Evolutionary conservation across 2,888 invertebrate species (phyloP).

Genomic region (Drosophila affinis): DNA sequence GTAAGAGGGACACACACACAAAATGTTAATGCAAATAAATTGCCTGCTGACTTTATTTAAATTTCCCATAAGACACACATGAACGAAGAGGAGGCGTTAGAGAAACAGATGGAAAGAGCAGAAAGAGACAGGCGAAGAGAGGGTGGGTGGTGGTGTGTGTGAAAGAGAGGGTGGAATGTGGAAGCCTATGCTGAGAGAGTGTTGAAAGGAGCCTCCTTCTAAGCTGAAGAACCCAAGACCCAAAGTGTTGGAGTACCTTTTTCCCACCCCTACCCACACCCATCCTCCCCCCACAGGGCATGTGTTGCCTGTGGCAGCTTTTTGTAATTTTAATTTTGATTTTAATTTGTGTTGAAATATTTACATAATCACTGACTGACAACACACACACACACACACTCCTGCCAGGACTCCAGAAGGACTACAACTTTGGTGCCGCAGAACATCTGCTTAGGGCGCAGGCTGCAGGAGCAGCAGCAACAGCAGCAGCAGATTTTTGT

Average conservation of each 20-base stretch:
- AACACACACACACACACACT: conserved; percentile 42
- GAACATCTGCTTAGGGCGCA: conserved; percentile 40
- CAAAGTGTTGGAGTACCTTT: conserved; percentile 59
- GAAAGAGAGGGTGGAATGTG: not conserved
- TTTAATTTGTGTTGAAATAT: conserved; percentile 82
- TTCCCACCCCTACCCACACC: not conserved
- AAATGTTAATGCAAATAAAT: conserved; percentile 78
- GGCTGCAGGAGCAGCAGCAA: conserved; percentile 46
- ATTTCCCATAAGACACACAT: conserved; percentile 76
- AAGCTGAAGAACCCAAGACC: conserved; percentile 54
- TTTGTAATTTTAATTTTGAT: conserved; percentile 82
- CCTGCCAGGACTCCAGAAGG: conserved; percentile 8
- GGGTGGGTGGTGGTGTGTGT: not conserved
- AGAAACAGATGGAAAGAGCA: conserved; percentile 9
- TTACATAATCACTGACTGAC: conserved; percentile 82
- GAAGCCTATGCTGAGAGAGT: conserved; percentile 15
- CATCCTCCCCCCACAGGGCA: conserved; percentile 20
- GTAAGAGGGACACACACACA: conserved; percentile 41
- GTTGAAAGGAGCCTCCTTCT: conserved; percentile 41
- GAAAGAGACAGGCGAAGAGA: conserved; percentile 3
- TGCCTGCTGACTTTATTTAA: conserved; percentile 80
- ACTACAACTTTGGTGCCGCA: not conserved
- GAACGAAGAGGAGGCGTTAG: conserved; percentile 32
- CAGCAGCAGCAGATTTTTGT: conserved; percentile 54
- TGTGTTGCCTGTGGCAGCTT: conserved; percentile 64